phyloP scores from a whole-genome alignment of 1,140 invertebrate species.

The Battus philenor region DNA sequence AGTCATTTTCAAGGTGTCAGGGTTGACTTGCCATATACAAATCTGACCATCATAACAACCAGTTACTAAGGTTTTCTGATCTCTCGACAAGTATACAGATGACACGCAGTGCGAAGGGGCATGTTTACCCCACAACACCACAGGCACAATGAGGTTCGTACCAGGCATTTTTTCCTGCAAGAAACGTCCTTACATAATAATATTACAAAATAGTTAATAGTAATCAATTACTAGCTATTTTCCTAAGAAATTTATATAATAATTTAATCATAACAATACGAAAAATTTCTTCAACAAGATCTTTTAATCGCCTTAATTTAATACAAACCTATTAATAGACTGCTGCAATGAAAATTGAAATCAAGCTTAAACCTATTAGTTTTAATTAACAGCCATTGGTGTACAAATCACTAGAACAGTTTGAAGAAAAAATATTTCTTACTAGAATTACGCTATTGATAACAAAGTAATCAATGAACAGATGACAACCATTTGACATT shows the following conservation, averaged over 20 bases:
- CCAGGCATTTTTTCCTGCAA: constrained; percentile 87
- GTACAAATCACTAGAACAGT: background rate
- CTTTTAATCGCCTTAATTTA: background rate
- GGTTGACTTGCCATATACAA: constrained; percentile 94
- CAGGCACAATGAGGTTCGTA: constrained; percentile 95
- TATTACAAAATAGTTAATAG: too few species aligned
- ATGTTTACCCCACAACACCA: constrained; percentile 97
- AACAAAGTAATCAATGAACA: constrained; percentile 14
- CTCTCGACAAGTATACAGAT: constrained; percentile 92
- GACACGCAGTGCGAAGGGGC: constrained; percentile 98
- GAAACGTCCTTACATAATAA: too few species aligned
- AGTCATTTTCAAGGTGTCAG: constrained; percentile 91
- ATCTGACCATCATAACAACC: constrained; percentile 99
- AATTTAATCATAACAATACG: background rate
- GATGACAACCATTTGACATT: constrained; percentile 1
- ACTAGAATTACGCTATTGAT: constrained; percentile 3
- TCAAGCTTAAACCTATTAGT: background rate
- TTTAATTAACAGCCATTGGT: background rate
- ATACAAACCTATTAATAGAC: constrained; percentile 14
- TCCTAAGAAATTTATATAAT: constrained; percentile 2
- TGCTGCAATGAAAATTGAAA: too few species aligned
- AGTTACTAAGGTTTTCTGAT: constrained; percentile 95
- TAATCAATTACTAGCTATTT: background rate
- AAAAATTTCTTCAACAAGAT: background rate
- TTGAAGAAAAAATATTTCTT: background rate